These are phyloP conservation scores for Virgularia gustaviana DNA, from an alignment of 92 coral and sea anemone genomes.

Conservation along the genomic window DNA sequence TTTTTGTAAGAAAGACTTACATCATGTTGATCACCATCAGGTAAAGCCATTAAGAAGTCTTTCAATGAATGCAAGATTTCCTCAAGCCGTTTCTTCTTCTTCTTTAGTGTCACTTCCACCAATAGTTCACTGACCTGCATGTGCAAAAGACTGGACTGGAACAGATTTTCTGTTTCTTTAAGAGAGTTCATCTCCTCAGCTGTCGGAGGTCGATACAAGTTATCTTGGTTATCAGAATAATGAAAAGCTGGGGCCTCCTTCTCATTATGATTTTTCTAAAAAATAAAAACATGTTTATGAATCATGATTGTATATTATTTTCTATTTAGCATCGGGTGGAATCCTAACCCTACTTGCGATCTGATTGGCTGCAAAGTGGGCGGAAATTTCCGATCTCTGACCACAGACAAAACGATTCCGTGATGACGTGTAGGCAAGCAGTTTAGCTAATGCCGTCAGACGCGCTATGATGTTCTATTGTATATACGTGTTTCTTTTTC, in stretches of 20 bases:
- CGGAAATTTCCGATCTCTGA: no score
- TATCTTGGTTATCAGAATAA: slow-evolving; percentile 49
- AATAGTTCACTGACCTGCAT: slow-evolving; percentile 93
- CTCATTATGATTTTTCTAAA: not conserved
- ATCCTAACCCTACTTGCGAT: no score
- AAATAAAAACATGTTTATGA: not conserved
- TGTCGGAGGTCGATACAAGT: slow-evolving; percentile 89
- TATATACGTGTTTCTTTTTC: no score
- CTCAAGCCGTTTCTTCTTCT: slow-evolving; percentile 63
- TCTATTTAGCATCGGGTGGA: no score
- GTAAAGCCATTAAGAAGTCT: slow-evolving; percentile 60
- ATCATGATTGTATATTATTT: no score
- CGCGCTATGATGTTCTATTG: no score
- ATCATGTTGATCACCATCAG: slow-evolving; percentile 70
- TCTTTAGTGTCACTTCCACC: slow-evolving; percentile 73
- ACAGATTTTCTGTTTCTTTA: slow-evolving; percentile 90
- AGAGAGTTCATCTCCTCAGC: slow-evolving; percentile 79
- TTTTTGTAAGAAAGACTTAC: slow-evolving; percentile 61
- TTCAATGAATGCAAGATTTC: slow-evolving; percentile 66
- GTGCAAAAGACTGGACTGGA: slow-evolving; percentile 86
- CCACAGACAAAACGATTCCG: no score
- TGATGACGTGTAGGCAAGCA: no score
- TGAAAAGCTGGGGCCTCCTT: slow-evolving; percentile 29
- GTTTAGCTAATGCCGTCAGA: no score
- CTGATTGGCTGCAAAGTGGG: no score